Conservation (phyloP, 2,113 vertebrate genomes). For the Anthoscopus minutus region DNA sequence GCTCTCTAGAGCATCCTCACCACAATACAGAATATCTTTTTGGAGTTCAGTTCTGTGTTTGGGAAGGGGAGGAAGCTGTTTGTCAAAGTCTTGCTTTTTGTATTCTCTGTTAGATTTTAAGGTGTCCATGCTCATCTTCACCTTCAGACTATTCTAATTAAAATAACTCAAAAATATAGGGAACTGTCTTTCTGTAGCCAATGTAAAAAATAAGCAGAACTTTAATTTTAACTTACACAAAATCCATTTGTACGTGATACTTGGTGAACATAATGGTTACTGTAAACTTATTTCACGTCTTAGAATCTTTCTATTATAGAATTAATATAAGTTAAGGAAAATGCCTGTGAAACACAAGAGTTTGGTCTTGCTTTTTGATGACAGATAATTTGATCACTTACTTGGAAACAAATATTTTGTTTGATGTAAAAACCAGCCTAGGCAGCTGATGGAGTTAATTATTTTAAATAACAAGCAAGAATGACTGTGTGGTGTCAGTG, state of each 20-base stretch:
- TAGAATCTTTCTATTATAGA: background rate
- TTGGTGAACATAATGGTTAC: background rate
- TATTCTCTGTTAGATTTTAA: background rate
- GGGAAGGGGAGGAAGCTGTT: background rate
- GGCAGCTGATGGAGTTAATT: background rate
- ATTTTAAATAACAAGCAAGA: background rate
- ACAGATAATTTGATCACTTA: background rate
- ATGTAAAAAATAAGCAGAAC: background rate
- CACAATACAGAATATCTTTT: background rate
- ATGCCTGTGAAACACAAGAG: background rate
- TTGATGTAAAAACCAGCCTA: background rate
- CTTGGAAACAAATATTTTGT: background rate
- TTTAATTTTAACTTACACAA: background rate
- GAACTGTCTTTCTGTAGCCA: background rate
- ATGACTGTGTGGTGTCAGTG: background rate
- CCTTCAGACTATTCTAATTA: background rate
- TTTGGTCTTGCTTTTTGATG: background rate
- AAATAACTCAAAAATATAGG: background rate
- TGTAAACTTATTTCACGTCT: background rate
- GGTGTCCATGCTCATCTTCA: background rate
- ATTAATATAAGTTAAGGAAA: background rate
- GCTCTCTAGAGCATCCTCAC: background rate
- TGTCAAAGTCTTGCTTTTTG: background rate
- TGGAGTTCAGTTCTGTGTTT: background rate
- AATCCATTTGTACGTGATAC: background rate